These are phyloP conservation scores for Zingel zingel DNA, from an alignment of 2,113 vertebrate genomes.

Conservation along the genomic window DNA sequence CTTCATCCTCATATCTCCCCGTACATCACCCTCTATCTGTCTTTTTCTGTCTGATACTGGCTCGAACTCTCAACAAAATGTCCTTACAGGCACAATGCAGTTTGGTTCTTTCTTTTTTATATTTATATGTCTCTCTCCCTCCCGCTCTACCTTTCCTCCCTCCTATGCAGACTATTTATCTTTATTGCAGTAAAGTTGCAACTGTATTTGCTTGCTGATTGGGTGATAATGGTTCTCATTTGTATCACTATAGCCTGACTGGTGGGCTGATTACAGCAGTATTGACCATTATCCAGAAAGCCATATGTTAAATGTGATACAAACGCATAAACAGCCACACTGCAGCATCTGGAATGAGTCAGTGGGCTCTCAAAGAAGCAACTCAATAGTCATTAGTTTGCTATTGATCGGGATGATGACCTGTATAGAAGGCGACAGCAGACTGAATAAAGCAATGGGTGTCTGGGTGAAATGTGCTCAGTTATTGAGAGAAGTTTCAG, in stretches of 20 bases:
- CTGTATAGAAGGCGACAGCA: conserved; percentile 39
- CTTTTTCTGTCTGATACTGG: conserved; percentile 10
- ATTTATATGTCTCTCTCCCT: not conserved
- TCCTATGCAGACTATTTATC: conserved; percentile 33
- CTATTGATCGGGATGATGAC: conserved; percentile 60
- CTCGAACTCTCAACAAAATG: conserved; percentile 2
- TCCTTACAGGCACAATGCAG: conserved; percentile 14
- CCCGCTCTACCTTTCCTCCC: conserved; percentile 4
- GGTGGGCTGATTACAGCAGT: conserved; percentile 61
- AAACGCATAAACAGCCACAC: conserved; percentile 42
- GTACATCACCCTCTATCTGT: conserved; percentile 30
- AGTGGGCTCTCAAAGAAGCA: conserved; percentile 34
- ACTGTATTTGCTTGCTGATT: conserved; percentile 58
- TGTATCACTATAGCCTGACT: conserved; percentile 68
- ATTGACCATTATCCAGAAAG: conserved; percentile 61
- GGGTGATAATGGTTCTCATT: conserved; percentile 72
- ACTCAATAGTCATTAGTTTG: conserved; percentile 67
- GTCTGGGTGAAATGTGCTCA: not conserved
- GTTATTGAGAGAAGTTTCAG: conserved; percentile 12
- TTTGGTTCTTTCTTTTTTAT: not conserved
- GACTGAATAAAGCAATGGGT: conserved; percentile 6
- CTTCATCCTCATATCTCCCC: conserved; percentile 14
- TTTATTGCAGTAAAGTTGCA: conserved; percentile 44
- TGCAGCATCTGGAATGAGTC: conserved; percentile 44
- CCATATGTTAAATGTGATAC: conserved; percentile 61